Conservation (phyloP, 2,113 vertebrate species). For the Psammodynastes pulverulentus region DNA sequence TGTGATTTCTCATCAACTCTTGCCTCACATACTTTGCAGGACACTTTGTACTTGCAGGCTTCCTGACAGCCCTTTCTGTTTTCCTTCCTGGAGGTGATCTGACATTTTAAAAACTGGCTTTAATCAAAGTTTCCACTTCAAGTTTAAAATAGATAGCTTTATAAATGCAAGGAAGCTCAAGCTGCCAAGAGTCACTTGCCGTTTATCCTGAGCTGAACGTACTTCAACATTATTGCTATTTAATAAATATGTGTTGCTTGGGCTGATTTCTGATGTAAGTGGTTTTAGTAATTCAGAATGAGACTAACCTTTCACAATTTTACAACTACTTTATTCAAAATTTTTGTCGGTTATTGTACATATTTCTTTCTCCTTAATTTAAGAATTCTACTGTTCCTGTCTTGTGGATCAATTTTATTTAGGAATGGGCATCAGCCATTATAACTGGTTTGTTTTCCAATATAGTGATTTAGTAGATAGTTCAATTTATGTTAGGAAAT, state of each 20-base stretch:
- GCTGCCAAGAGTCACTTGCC: not conserved
- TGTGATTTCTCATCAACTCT: conserved; percentile 2
- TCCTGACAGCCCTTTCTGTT: conserved; percentile 32
- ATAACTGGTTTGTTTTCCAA: not conserved
- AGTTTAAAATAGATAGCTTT: conserved; percentile 9
- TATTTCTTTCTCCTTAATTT: not conserved
- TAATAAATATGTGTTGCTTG: not conserved
- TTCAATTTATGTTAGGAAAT: not conserved
- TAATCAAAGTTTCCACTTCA: conserved; percentile 13
- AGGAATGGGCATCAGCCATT: not conserved
- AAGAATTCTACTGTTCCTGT: not conserved
- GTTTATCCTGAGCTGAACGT: not conserved
- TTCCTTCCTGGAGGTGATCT: conserved; percentile 15
- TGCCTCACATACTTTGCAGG: not conserved
- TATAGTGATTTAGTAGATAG: not conserved
- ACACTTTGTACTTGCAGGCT: not conserved
- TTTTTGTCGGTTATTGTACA: not conserved
- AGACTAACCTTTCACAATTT: not conserved
- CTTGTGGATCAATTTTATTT: not conserved
- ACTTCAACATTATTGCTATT: conserved; percentile 5
- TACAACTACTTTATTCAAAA: not conserved
- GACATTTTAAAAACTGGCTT: conserved; percentile 4
- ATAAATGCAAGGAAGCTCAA: conserved; percentile 22
- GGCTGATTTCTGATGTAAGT: not conserved
- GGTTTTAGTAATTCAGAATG: not conserved